These are phyloP conservation scores for Chorisops tibialis DNA, from an alignment of 2,888 invertebrate genomes.

Conservation along the genomic window DNA sequence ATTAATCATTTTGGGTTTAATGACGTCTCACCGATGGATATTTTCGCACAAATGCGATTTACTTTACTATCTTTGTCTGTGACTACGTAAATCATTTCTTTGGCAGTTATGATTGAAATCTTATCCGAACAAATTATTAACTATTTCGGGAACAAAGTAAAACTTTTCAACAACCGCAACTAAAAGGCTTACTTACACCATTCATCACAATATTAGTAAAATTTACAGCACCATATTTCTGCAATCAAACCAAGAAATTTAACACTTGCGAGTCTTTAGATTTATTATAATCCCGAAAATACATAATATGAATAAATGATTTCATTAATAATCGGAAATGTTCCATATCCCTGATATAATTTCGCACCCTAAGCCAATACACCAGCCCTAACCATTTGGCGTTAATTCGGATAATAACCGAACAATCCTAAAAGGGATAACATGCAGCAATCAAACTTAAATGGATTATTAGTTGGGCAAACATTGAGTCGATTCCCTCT, in stretches of 20 bases:
- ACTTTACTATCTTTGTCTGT: no score
- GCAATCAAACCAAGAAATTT: not conserved
- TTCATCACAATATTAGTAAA: no score
- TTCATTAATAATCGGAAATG: slow-evolving; percentile 25
- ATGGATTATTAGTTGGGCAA: slow-evolving; percentile 35
- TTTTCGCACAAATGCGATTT: no score
- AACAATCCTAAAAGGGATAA: slow-evolving; percentile 34
- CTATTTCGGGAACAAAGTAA: no score
- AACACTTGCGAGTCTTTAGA: slow-evolving; percentile 14
- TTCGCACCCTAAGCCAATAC: not conserved
- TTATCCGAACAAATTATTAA: no score
- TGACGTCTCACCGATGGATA: no score
- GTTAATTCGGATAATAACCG: slow-evolving; percentile 33
- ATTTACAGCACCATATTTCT: no score
- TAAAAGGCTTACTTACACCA: no score
- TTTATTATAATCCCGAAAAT: slow-evolving; percentile 20
- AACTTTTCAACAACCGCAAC: no score
- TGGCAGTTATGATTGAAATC: no score
- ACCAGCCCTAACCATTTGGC: slow-evolving; percentile 29
- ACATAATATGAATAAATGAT: slow-evolving; percentile 25
- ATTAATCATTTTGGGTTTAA: no score
- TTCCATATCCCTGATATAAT: not conserved
- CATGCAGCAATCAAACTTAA: slow-evolving; percentile 35
- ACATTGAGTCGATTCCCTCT: slow-evolving; percentile 31
- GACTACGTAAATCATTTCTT: no score